Evolutionary conservation across 2,113 vertebrate species (phyloP).

Genomic region (Calyptommatus sinebrachiatus): DNA sequence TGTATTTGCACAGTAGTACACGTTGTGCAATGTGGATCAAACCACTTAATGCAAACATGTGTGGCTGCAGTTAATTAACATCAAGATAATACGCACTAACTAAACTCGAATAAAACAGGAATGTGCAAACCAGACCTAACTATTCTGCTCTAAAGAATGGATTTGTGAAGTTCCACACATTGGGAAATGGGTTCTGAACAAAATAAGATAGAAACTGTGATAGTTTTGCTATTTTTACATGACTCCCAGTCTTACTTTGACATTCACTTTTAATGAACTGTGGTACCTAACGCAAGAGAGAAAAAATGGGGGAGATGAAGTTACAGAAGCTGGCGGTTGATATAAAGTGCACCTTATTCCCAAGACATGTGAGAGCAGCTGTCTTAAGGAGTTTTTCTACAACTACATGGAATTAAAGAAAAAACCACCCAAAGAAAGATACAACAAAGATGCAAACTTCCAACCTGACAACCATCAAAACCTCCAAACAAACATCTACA

Average conservation of each 20-base stretch:
- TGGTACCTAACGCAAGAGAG: neutral
- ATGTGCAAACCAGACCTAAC: neutral
- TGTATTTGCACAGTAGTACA: too few species aligned
- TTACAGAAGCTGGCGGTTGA: conserved; percentile 28
- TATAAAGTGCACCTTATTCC: conserved; percentile 1
- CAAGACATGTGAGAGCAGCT: conserved; percentile 9
- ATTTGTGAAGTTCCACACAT: neutral
- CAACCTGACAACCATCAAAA: conserved; percentile 41
- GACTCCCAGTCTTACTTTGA: neutral
- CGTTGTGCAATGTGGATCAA: too few species aligned
- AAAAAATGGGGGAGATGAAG: neutral
- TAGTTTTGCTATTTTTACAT: neutral
- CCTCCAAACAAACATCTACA: conserved; percentile 15
- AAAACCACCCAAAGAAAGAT: conserved; percentile 4
- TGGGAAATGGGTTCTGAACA: neutral
- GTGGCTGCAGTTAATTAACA: too few species aligned
- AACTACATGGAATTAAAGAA: conserved; percentile 35
- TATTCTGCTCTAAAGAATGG: neutral
- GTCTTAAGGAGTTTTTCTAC: conserved; percentile 18
- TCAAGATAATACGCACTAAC: too few species aligned
- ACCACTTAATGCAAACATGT: too few species aligned
- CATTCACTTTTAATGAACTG: conserved; percentile 13
- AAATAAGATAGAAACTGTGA: neutral
- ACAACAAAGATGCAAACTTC: conserved; percentile 36
- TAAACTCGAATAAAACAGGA: too few species aligned